Evolutionary conservation across 2,888 invertebrate species (phyloP), one percentile per base, ranked within the genome.

Genomic region (Gastracanthus pulcherrimus): DNA sequence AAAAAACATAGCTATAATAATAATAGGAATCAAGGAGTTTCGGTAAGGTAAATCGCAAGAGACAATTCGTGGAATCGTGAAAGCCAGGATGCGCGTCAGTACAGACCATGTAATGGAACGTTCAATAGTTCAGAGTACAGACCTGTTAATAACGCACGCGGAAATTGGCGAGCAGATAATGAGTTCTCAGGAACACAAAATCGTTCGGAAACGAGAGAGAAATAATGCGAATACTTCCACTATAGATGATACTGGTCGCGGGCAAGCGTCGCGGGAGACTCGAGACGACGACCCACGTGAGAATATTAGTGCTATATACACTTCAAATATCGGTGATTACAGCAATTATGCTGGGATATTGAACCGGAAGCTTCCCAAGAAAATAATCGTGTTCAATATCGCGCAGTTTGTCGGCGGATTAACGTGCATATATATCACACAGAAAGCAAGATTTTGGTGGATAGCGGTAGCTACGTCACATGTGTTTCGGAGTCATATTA

Each of bases 381-480:
- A 1, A n/a, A 3, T 1, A 29, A 38, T 13, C 5, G 11, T 6
- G 19, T 29, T 0, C n/a, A 45, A 13, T 13, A 29, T 0, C 67
- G 74, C 48, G 60, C 69, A 16, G 16, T 60, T 16, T 48, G 74
- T n/a, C 60, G 62, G 36, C 70, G 77, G n/a, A 34, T 78, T 2
- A 3, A 13, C 2, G 60, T 36, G 3, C 5, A 16, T 4, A 62
- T 69, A 6, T 6, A 1, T 3, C 29, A 70, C 1, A n/a, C 6
- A 41, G 23, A 58, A 4, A 11, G 58, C 1, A 19, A 26, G 0
- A 45, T 69, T 16, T 9, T 77, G 31, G 26, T 70, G 7, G 69
- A 77, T 60, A 19, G 64, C 26, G 75, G 75, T 11, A 76, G 75
- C 16, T 69, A 80, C 1, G 51, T 80, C 1, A 80, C 76, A 3